Evolutionary conservation across 2,888 invertebrate species (phyloP).

Genomic region (Caenorhabditis sp.): DNA sequence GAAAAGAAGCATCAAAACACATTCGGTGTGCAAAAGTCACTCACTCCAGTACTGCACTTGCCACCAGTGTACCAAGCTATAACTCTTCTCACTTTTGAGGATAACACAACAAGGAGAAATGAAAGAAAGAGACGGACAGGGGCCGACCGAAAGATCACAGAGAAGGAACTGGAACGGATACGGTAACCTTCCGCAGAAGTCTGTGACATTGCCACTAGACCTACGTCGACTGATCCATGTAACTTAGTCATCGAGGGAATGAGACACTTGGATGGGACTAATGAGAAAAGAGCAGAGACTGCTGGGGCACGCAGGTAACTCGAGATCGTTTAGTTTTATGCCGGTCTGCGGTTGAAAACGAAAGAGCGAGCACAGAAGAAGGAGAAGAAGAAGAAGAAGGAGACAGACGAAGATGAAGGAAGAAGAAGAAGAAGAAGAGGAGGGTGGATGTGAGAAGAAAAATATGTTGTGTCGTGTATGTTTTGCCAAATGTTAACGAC

Average conservation of each 20-base stretch:
- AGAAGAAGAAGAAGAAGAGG: slow-evolving; percentile 16
- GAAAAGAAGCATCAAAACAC: background rate
- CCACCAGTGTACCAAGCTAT: background rate
- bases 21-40: background rate
- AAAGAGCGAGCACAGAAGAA: slow-evolving; percentile 12
- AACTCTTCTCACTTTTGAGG: background rate
- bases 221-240: too few species aligned
- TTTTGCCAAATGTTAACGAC: slow-evolving; percentile 51
- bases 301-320: slow-evolving; percentile 53
- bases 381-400: slow-evolving; percentile 12
- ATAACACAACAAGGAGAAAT: background rate
- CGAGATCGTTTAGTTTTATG: slow-evolving; percentile 62
- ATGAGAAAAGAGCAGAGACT: slow-evolving; percentile 44
- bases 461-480: slow-evolving; percentile 43
- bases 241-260: background rate
- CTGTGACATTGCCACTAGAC: slow-evolving; percentile 4
- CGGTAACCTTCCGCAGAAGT: too few species aligned
- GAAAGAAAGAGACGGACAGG: background rate
- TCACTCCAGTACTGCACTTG: background rate
- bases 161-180: background rate
- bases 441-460: slow-evolving; percentile 21
- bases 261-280: slow-evolving; percentile 8
- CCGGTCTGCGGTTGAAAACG: slow-evolving; percentile 58
- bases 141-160: too few species aligned
- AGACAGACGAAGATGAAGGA: background rate